Conservation (phyloP, 2,797 vertebrate species). For the Spizella passerina region DNA sequence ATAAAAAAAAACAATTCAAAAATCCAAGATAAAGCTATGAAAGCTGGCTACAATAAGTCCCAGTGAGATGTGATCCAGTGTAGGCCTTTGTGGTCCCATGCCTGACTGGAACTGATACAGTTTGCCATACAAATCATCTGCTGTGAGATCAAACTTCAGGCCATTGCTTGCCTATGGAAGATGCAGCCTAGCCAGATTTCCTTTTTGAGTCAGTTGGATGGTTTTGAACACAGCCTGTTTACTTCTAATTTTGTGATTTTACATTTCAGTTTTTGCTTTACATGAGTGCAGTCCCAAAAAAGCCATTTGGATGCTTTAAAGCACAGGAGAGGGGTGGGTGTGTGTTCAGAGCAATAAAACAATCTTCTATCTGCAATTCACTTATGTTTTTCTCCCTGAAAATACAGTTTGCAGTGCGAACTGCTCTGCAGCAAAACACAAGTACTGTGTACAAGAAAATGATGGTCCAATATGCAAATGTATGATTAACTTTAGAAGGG, state of each 20-base stretch:
- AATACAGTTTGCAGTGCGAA: background rate
- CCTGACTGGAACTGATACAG: background rate
- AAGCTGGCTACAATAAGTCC: background rate
- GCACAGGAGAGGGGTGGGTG: background rate
- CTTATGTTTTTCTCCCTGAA: background rate
- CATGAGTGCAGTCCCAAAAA: background rate
- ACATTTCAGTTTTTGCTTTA: background rate
- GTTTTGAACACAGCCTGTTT: background rate
- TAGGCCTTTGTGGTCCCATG: background rate
- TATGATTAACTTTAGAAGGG: accelerated
- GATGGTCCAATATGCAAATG: background rate
- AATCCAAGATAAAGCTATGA: background rate
- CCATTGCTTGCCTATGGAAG: background rate
- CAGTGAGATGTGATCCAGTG: background rate
- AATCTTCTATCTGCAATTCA: background rate
- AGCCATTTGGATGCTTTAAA: background rate
- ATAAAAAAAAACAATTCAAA: background rate
- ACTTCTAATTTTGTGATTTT: background rate
- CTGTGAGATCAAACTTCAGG: background rate
- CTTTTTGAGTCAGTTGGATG: background rate
- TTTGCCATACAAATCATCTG: background rate
- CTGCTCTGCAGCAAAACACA: background rate
- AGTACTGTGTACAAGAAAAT: background rate
- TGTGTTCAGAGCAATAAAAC: background rate
- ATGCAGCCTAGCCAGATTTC: background rate